Evolutionary conservation across 1,140 invertebrate species (phyloP).

Genomic region (Archivesica marissinica): DNA sequence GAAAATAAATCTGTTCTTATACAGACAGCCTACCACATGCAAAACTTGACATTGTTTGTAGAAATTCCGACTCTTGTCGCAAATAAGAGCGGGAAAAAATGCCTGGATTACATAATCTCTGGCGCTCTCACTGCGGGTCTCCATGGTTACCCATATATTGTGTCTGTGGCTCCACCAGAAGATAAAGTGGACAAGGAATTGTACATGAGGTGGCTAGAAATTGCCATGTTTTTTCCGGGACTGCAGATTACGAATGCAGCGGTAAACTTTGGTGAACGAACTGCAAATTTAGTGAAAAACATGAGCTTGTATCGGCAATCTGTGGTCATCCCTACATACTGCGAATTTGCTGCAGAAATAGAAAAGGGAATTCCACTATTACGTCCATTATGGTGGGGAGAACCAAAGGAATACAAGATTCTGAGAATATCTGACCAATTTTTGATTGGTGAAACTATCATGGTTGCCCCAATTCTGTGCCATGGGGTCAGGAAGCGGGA

Average conservation of each 20-base stretch:
- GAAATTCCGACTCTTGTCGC: slow-evolving; percentile 61
- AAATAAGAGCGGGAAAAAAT: slow-evolving; percentile 43
- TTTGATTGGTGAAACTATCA: slow-evolving; percentile 90
- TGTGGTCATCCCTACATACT: slow-evolving; percentile 85
- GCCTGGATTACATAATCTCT: slow-evolving; percentile 87
- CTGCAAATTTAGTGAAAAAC: slow-evolving; percentile 83
- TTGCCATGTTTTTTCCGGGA: slow-evolving; percentile 92
- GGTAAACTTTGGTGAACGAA: slow-evolving; percentile 93
- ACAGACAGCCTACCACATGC: slow-evolving; percentile 62
- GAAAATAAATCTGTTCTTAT: slow-evolving; percentile 59
- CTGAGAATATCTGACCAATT: slow-evolving; percentile 91
- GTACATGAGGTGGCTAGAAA: slow-evolving; percentile 94
- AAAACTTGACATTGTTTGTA: slow-evolving; percentile 59
- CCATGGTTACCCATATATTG: slow-evolving; percentile 92
- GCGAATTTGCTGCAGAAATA: slow-evolving; percentile 85
- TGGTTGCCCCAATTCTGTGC: slow-evolving; percentile 91
- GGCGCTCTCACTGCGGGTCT: slow-evolving; percentile 92
- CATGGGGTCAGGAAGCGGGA: slow-evolving; percentile 87
- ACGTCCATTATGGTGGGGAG: slow-evolving; percentile 95
- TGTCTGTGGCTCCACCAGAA: slow-evolving; percentile 85
- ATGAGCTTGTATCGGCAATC: slow-evolving; percentile 69
- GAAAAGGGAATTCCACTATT: slow-evolving; percentile 88
- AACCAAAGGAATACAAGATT: slow-evolving; percentile 91
- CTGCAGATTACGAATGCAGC: slow-evolving; percentile 75
- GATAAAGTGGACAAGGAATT: slow-evolving; percentile 89